Base-by-base conservation (phyloP, 1,140 invertebrate species). In the Amphibalanus amphitrite region DNA sequence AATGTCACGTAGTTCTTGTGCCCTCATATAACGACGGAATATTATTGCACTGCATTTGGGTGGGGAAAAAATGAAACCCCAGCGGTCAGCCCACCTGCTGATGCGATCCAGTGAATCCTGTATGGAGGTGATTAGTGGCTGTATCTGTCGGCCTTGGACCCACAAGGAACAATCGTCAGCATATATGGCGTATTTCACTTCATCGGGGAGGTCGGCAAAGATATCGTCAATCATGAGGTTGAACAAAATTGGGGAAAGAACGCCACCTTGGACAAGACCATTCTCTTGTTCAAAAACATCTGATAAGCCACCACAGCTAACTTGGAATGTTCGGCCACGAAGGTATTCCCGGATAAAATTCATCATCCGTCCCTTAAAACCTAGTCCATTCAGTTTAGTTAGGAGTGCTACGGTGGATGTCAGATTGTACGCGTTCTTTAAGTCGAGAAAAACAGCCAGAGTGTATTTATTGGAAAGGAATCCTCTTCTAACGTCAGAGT, bases 291-390 rank as follows among this genome's bases (percentile, higher is more conserved):
- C 67, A 70, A n/a, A 72, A 75, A 29, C 70, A 30, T 26, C 29
- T 8, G 25, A n/a, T 20, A 29, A n/a, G 25, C 17, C 4, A 69
- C 74, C 28, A 28, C 25, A 23, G 25, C 25, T 90, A 89, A 74
- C 90, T 87, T 71, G 99, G 78, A 4, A 85, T 82, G 33, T 98
- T 90, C 73, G 88, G 85, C 1, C 83, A 79, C 81, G 98, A 96
- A 78, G 97, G 85, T 64, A 98, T 79, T 87, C 95, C 81, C 74
- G 84, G 84, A 71, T 85, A 77, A 75, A 23, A 70, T 64, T 30
- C 40, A 67, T 26, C 69, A 64, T 67, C 47, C 26, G 70, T 8
- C 28, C 40, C 67, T 28, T 23, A 28, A 20, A 71, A 72, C 65
- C 67, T 70, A 33, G 29, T 10, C 71, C 38, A 29, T 65, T 1